Conservation (phyloP, 2,797 vertebrate genomes). For the Bradypodion pumilum region DNA sequence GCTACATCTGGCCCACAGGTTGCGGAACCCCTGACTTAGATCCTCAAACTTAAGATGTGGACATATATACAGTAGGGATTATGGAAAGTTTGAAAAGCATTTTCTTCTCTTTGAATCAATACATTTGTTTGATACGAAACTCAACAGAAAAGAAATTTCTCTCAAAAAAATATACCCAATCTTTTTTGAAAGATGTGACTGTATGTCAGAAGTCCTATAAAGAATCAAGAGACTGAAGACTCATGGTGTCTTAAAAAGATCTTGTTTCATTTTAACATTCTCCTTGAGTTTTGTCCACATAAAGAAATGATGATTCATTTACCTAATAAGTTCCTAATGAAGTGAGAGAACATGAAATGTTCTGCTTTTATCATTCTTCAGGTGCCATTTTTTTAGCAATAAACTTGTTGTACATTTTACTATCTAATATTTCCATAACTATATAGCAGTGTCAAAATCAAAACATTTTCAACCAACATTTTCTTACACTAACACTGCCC, state of each 20-base stretch:
- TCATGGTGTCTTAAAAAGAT: neutral
- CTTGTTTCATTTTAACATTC: neutral
- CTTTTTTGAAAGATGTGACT: neutral
- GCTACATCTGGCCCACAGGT: no score
- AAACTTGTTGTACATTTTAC: neutral
- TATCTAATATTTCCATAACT: conserved; percentile 13
- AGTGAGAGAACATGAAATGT: no score
- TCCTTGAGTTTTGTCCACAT: neutral
- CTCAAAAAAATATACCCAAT: neutral
- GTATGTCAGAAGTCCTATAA: neutral
- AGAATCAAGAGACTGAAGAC: neutral
- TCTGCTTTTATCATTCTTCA: neutral
- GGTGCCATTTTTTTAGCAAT: neutral
- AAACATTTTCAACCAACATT: neutral
- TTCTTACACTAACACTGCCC: neutral
- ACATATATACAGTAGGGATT: neutral
- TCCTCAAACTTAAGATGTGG: neutral
- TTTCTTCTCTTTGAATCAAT: neutral
- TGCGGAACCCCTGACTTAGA: no score
- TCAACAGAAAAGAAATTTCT: neutral
- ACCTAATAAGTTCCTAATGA: neutral
- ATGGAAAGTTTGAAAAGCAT: neutral
- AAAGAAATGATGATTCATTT: neutral
- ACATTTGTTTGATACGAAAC: neutral
- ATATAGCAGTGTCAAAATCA: neutral